phyloP scores from a whole-genome alignment of 2,888 invertebrate genomes.

The Sesia apiformis region DNA sequence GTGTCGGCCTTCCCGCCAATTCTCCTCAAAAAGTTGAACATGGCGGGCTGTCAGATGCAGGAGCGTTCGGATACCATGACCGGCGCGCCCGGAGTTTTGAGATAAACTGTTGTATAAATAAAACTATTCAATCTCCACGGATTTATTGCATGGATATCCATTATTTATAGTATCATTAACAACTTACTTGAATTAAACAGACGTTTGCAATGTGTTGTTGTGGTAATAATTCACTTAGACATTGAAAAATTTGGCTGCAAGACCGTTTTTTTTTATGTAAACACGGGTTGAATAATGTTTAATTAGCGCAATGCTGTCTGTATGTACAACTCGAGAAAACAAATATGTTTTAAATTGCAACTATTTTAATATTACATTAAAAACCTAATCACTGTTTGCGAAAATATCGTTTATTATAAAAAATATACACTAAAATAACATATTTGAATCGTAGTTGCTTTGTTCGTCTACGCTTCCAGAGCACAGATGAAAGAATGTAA shows the following conservation, averaged over 20 bases:
- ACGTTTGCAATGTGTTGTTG: constrained; percentile 10
- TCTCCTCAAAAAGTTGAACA: constrained; percentile 68
- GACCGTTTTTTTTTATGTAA: no score
- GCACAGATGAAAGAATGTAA: no score
- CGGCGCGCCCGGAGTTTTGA: constrained; percentile 26
- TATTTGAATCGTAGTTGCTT: no score
- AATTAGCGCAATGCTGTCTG: no score
- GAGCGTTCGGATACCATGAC: constrained; percentile 37
- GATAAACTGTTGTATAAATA: constrained; percentile 31
- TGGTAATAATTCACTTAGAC: background rate
- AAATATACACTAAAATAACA: no score
- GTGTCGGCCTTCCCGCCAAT: constrained; percentile 58
- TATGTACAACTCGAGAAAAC: no score
- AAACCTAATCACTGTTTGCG: no score
- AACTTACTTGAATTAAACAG: background rate
- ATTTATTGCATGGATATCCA: background rate
- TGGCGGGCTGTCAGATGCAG: constrained; percentile 28
- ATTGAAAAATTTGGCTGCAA: background rate
- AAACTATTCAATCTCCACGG: background rate
- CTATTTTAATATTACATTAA: no score
- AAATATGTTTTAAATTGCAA: no score
- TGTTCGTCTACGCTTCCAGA: no score
- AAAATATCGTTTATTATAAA: no score
- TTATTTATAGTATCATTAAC: background rate
- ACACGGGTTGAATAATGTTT: no score